These are phyloP conservation scores for Clarias gariepinus DNA, from an alignment of 2,113 vertebrate genomes.

Conservation along the genomic window DNA sequence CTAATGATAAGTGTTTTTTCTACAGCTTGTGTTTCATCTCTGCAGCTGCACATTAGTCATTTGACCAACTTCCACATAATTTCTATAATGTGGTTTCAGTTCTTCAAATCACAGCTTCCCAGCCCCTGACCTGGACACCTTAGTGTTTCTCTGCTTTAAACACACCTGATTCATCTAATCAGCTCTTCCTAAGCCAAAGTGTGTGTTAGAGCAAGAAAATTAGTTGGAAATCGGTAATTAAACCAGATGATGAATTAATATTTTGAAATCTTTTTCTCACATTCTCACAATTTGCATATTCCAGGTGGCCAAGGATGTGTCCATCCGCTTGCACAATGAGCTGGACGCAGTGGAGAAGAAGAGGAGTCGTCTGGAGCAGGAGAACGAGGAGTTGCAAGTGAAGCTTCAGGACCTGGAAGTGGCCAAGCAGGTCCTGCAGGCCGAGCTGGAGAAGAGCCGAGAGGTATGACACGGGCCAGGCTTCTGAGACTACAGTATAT, in stretches of 20 bases:
- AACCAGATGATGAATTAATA: background rate
- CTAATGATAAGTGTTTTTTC: background rate
- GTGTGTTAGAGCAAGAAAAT: background rate
- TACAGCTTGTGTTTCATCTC: background rate
- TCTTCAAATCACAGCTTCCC: background rate
- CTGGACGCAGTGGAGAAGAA: conserved; percentile 93
- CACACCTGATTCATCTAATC: background rate
- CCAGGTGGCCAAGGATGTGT: conserved; percentile 97
- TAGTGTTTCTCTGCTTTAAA: background rate
- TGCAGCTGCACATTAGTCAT: background rate
- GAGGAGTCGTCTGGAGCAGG: conserved; percentile 85
- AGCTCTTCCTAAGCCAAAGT: background rate
- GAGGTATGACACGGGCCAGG: conserved; percentile 74
- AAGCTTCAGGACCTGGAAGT: conserved; percentile 89
- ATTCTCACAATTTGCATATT: background rate
- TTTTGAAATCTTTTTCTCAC: background rate
- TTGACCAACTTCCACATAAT: background rate
- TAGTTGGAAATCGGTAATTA: background rate
- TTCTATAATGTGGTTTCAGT: too few relatives aligned
- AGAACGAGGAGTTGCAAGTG: conserved; percentile 92
- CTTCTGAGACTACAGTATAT: background rate
- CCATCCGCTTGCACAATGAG: conserved; percentile 92
- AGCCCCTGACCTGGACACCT: background rate
- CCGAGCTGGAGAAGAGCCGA: conserved; percentile 89
- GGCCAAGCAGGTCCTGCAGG: conserved; percentile 95